Percentiles rank a stretch among this genome's conserved stretches.
Evolutionary conservation across 1,140 invertebrate genomes (phyloP).

Genomic region (Riptortus pedestris): DNA sequence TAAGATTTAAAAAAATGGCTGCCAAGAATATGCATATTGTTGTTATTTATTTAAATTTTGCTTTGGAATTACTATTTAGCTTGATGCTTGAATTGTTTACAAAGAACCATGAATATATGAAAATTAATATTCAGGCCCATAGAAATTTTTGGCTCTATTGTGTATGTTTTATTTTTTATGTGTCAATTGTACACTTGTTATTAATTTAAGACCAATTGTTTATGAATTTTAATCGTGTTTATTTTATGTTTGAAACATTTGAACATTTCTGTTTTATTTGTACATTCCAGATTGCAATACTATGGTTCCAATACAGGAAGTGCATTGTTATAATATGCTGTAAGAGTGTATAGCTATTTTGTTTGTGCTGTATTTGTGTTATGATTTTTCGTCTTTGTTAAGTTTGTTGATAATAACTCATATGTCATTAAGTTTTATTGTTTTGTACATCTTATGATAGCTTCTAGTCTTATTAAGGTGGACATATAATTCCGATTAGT

Average conservation of each 20-base stretch:
- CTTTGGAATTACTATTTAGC: background rate
- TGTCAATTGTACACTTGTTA: background rate
- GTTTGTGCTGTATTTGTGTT: too few relatives aligned
- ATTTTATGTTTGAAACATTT: background rate
- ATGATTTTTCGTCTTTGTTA: too few relatives aligned
- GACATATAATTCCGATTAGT: background rate
- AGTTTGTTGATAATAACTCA: too few relatives aligned
- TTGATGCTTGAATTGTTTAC: background rate
- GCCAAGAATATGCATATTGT: background rate
- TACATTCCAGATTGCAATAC: too few relatives aligned
- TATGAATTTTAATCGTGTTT: background rate
- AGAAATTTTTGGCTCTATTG: conserved; percentile 1
- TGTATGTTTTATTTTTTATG: background rate
- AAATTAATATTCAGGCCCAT: too few relatives aligned
- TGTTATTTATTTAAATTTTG: background rate
- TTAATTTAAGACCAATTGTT: too few relatives aligned
- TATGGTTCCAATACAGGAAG: too few relatives aligned
- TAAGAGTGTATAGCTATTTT: too few relatives aligned
- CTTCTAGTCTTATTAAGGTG: conserved; percentile 6
- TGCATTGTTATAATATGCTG: too few relatives aligned
- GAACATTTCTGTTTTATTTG: too few relatives aligned
- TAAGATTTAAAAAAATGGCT: background rate
- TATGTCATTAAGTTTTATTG: too few relatives aligned
- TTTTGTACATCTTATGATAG: conserved; percentile 5
- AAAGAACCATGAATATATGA: too few relatives aligned